Conservation (phyloP, 1,140 invertebrate genomes). For the Drosophila mayri region DNA sequence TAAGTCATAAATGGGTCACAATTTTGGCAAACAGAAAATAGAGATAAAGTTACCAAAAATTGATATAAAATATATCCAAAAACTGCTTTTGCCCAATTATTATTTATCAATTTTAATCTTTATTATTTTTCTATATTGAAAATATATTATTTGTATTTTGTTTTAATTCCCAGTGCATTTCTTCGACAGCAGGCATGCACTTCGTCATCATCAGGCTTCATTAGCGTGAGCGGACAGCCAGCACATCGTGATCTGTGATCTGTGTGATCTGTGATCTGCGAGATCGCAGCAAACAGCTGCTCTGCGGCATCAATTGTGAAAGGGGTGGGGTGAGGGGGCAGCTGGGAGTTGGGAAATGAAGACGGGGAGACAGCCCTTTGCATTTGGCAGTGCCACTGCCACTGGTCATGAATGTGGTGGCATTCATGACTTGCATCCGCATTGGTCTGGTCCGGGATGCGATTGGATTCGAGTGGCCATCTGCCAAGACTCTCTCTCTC, state of each 20-base stretch:
- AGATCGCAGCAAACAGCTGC: conserved; percentile 42
- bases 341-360: neutral
- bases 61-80: no score
- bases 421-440: conserved; percentile 54
- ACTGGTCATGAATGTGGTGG: conserved; percentile 50
- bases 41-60: no score
- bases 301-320: conserved; percentile 35
- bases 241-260: conserved; percentile 71
- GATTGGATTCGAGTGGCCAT: conserved; percentile 23
- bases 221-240: conserved; percentile 73
- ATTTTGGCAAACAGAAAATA: no score
- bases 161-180: conserved; percentile 1
- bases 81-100: no score
- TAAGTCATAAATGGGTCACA: no score
- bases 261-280: conserved; percentile 58
- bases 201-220: conserved; percentile 78
- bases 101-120: no score
- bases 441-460: conserved; percentile 19
- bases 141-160: no score
- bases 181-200: conserved; percentile 33
- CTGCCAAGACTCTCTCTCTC: conserved; percentile 18
- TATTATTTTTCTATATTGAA: no score
- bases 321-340: no score
- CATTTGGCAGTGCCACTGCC: conserved; percentile 32
- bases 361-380: conserved; percentile 36